Percentiles rank a stretch among this genome's conserved stretches.
phyloP scores from a whole-genome alignment of 2,888 invertebrate species.

The Synergus laeviventris region DNA sequence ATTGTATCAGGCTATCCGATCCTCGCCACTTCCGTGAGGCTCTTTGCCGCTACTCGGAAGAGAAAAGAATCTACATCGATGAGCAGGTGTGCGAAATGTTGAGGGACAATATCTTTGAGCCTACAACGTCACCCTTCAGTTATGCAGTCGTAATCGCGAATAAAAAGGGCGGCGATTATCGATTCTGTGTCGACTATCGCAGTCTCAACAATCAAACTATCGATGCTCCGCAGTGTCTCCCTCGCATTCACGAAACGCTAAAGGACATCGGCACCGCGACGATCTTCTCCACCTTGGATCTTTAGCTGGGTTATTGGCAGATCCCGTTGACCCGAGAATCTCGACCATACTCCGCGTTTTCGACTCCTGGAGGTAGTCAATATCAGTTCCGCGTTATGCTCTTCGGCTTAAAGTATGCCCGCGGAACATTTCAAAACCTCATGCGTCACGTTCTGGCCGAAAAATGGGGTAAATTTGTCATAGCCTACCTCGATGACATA shows the following conservation, averaged over 20 bases:
- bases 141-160: slow-evolving; percentile 49
- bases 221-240: slow-evolving; percentile 53
- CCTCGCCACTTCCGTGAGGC: slow-evolving; percentile 40
- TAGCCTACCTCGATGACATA: neutral
- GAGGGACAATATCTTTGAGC: slow-evolving; percentile 50
- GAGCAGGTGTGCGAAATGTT: slow-evolving; percentile 50
- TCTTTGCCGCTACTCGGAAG: slow-evolving; percentile 39
- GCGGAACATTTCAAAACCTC: slow-evolving; percentile 55
- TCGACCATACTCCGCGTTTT: slow-evolving; percentile 57
- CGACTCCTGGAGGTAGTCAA: slow-evolving; percentile 58
- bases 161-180: slow-evolving; percentile 40
- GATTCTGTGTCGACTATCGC: slow-evolving; percentile 55
- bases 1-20: neutral
- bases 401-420: slow-evolving; percentile 59
- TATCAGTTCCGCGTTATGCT: slow-evolving; percentile 63
- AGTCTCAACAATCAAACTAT: slow-evolving; percentile 54
- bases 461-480: neutral
- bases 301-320: slow-evolving; percentile 64
- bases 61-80: slow-evolving; percentile 37
- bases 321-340: slow-evolving; percentile 55
- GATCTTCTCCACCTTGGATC: slow-evolving; percentile 60
- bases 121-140: slow-evolving; percentile 48
- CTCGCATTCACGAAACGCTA: slow-evolving; percentile 54
- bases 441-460: neutral
- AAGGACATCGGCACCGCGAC: slow-evolving; percentile 55